Conservation (phyloP, 2,797 vertebrate species). For the Anguilla anguilla region DNA sequence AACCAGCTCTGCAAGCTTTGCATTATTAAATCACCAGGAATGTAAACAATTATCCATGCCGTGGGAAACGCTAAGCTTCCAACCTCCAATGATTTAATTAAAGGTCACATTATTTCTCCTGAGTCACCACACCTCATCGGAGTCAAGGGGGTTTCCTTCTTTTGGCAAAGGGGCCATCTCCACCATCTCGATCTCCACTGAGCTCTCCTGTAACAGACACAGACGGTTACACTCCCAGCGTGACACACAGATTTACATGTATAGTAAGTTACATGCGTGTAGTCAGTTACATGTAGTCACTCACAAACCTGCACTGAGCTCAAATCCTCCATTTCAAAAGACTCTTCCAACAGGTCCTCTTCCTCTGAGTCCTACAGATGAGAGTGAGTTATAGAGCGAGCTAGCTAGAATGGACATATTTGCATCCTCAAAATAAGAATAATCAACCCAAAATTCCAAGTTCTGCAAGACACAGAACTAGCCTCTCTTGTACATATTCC, state of each 20-base stretch:
- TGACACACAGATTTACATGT: neutral
- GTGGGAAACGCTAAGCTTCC: neutral
- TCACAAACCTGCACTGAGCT: neutral
- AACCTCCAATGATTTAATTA: neutral
- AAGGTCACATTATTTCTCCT: neutral
- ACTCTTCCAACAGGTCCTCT: neutral
- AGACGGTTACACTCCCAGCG: neutral
- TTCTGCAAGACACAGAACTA: neutral
- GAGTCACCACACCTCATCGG: neutral
- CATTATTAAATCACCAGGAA: neutral
- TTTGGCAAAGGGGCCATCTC: conserved; percentile 7
- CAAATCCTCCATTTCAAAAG: neutral
- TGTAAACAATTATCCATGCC: neutral
- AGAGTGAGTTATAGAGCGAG: neutral
- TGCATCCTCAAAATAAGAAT: neutral
- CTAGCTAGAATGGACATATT: neutral
- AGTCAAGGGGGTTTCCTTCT: conserved; percentile 8
- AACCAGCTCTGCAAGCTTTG: no score
- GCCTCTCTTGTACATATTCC: neutral
- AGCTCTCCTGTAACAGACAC: conserved; percentile 12
- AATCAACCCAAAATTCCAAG: neutral
- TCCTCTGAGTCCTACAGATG: neutral
- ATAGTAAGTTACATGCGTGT: neutral
- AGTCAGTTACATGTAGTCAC: no score
- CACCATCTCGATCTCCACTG: conserved; percentile 18